A percentile compares a stretch with the other conserved stretches of the same genome.
Evolutionary conservation across 1,140 invertebrate genomes (phyloP).

Genomic region (Oryctes rhinoceros): DNA sequence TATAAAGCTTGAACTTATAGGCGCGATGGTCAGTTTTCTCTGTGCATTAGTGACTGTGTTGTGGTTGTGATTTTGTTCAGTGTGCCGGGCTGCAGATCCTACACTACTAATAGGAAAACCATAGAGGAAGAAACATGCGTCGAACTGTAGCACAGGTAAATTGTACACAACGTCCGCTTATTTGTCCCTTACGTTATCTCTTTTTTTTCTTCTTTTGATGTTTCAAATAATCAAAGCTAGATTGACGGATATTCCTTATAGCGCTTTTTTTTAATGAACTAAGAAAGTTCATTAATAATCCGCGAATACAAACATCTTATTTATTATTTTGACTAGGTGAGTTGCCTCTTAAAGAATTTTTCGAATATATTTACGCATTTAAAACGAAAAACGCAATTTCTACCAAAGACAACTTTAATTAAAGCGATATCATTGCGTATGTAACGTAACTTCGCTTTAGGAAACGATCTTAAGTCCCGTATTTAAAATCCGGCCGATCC

Average conservation of each 20-base stretch:
- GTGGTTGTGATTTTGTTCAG: constrained; percentile 29
- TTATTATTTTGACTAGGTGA: too few species aligned
- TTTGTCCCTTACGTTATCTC: not conserved
- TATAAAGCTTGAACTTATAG: constrained; percentile 32
- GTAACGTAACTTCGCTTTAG: too few species aligned
- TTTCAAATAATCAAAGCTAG: not conserved
- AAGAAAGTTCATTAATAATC: too few species aligned
- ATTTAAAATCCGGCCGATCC: constrained; percentile 7
- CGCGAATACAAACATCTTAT: too few species aligned
- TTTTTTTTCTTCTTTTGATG: not conserved
- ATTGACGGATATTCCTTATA: not conserved
- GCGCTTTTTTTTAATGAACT: too few species aligned
- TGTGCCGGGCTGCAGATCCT: constrained; percentile 17
- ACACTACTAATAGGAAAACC: constrained; percentile 18
- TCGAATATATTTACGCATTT: too few species aligned
- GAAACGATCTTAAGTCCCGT: too few species aligned
- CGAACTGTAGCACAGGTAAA: constrained; percentile 26
- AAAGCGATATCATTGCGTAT: too few species aligned
- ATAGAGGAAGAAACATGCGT: constrained; percentile 5
- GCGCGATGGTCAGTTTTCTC: constrained; percentile 28
- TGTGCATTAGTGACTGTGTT: constrained; percentile 32
- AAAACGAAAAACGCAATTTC: too few species aligned
- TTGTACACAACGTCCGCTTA: not conserved
- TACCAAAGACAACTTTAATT: too few species aligned
- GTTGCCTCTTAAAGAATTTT: too few species aligned